A percentile compares a stretch with the other conserved stretches of the same genome.
phyloP scores from a whole-genome alignment of 2,797 vertebrate species.

The Centroberyx gerrardi region DNA sequence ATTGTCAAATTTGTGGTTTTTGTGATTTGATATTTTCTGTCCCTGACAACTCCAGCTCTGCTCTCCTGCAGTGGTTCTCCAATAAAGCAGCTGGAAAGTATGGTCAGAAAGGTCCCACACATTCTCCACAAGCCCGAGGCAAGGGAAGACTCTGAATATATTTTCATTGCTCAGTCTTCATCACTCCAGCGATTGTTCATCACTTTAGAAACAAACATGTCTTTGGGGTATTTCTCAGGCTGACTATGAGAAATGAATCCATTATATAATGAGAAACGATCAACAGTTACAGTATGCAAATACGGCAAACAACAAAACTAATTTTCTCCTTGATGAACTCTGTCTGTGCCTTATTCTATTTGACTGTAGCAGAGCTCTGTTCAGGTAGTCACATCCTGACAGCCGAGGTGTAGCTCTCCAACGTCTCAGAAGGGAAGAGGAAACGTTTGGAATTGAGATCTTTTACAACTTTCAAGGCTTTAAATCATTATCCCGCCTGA shows the following conservation, averaged over 20 bases:
- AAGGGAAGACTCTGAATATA: conserved; percentile 53
- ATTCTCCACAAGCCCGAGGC: conserved; percentile 55
- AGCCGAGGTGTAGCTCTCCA: conserved; percentile 12
- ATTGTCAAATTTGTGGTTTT: conserved; percentile 10
- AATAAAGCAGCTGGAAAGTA: conserved; percentile 32
- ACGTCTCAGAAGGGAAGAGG: conserved; percentile 15
- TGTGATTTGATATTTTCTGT: conserved; percentile 7
- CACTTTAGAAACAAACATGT: conserved; percentile 70
- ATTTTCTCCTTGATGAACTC: conserved; percentile 48
- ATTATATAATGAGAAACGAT: conserved; percentile 66
- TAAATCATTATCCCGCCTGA: conserved; percentile 31
- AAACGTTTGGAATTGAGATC: conserved; percentile 3
- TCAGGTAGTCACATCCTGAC: neutral
- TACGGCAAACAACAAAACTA: conserved; percentile 51
- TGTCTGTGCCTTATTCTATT: neutral
- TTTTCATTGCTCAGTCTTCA: conserved; percentile 68
- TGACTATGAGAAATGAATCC: conserved; percentile 68
- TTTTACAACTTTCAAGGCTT: conserved; percentile 18
- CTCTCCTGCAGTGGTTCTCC: conserved; percentile 19
- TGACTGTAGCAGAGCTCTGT: neutral
- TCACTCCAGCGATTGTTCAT: conserved; percentile 63
- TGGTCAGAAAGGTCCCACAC: conserved; percentile 57
- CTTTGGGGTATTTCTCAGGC: conserved; percentile 57
- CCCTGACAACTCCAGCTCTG: neutral
- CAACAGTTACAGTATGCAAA: conserved; percentile 64